These are phyloP conservation scores for Menura novaehollandiae DNA, from an alignment of 2,113 vertebrate genomes.

Conservation along the genomic window DNA sequence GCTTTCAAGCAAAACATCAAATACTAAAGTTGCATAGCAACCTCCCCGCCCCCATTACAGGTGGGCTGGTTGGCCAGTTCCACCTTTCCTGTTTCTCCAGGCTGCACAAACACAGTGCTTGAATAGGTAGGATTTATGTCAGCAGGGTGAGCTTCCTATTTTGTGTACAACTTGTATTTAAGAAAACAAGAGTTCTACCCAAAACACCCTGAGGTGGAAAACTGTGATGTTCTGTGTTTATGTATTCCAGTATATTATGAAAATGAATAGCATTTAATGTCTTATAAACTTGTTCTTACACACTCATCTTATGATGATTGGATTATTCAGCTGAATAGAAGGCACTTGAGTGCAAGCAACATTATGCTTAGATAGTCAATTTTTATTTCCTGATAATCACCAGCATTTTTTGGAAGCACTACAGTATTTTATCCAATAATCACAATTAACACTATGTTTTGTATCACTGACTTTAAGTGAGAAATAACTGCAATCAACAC, in stretches of 20 bases:
- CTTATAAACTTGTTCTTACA: not conserved
- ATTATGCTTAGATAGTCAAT: not conserved
- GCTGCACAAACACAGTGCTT: not conserved
- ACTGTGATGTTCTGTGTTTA: not conserved
- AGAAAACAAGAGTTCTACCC: not conserved
- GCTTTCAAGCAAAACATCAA: slow-evolving; percentile 48
- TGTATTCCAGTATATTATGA: not conserved
- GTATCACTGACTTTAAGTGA: not conserved
- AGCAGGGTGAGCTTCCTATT: not conserved
- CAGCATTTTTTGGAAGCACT: not conserved
- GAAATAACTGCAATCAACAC: not conserved
- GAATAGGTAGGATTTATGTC: not conserved
- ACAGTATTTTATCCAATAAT: not conserved
- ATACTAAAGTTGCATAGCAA: slow-evolving; percentile 36
- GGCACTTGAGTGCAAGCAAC: not conserved
- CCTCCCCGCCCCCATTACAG: slow-evolving; percentile 18
- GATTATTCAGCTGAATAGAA: not conserved
- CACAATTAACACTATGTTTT: not conserved
- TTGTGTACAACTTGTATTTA: not conserved
- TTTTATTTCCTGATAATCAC: not conserved
- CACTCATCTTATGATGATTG: not conserved
- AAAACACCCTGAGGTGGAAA: not conserved
- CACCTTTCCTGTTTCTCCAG: slow-evolving; percentile 44
- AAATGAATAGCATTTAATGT: not conserved
- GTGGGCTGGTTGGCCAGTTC: not conserved